Evolutionary conservation across 1,140 invertebrate genomes (phyloP), one percentile per base, ranked within the genome.

Genomic region (Eueides isabella): DNA sequence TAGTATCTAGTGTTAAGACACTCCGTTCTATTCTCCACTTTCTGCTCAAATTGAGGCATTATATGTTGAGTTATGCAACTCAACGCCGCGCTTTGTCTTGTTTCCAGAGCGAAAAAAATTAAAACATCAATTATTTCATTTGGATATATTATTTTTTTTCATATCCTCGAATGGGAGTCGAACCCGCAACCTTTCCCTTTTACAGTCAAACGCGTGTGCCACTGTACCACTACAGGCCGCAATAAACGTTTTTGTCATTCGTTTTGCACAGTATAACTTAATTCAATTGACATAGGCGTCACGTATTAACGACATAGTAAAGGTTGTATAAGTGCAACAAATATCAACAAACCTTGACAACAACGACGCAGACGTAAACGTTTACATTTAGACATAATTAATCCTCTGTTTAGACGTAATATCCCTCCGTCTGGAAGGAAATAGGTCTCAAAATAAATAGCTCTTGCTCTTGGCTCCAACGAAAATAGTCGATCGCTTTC

Each of bases 381-480:
- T 69, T 62, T 30, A 55, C 67, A 64, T 63, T 19, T 19, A 11
- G 55, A 55, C 62, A 71, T 71, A 71, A 75, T 75, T 75, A 75
- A 75, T 75, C 33, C 74, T 74, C 67, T 71, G 65, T 71, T 75
- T 68, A 68, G 66, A 71, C 74, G 65, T 71, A 64, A 72, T 41
- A 67, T 61, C 75, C 76, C 72, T 48, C 74, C 80, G 82, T 82
- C 84, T 90, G 77, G 78, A 81, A 90, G 90, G 89, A 92, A 92
- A 90, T 88, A 88, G 85, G 83, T 79, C 89, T 89, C 82, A 88
- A 92, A 92, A 92, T 92, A 92, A 89, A 92, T 90, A 87, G 86
- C 88, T 85, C 88, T 89, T 90, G 85, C 86, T 77, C 81, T 72
- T 79, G 87, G 84, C 82, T 82, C 82, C 83, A 83, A 88, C 91